phyloP scores from a whole-genome alignment of 2,888 invertebrate genomes.

The Epirrhoe alternata region DNA sequence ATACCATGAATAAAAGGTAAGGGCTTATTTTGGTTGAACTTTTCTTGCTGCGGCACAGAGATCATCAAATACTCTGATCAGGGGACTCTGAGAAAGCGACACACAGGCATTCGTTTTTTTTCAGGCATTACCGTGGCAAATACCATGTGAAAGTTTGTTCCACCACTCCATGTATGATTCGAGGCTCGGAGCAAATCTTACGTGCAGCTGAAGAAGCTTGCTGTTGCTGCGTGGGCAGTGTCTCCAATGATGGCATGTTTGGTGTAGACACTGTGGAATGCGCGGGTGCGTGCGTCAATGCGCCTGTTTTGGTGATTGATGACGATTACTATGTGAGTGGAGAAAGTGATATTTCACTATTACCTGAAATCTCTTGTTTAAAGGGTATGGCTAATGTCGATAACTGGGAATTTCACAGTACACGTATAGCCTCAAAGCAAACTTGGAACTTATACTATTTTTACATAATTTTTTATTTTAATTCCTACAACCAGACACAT shows the following conservation, averaged over 20 bases:
- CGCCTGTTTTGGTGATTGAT: slow-evolving; percentile 69
- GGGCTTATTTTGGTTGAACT: background rate
- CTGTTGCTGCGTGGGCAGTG: slow-evolving; percentile 59
- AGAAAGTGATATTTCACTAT: no score
- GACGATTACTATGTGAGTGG: slow-evolving; percentile 79
- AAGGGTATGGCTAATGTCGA: no score
- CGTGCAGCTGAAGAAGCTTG: slow-evolving; percentile 63
- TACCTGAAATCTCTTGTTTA: no score
- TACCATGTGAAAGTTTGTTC: slow-evolving; percentile 73
- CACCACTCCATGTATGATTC: slow-evolving; percentile 76
- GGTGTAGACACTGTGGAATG: slow-evolving; percentile 74
- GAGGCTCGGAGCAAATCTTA: slow-evolving; percentile 67
- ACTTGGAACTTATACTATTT: no score
- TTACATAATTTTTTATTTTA: no score
- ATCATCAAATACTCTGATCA: background rate
- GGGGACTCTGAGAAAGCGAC: background rate
- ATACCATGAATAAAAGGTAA: slow-evolving; percentile 72
- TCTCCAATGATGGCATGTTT: slow-evolving; percentile 68
- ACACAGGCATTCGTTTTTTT: slow-evolving; percentile 24
- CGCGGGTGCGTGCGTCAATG: slow-evolving; percentile 75
- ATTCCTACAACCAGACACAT: no score
- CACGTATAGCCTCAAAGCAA: no score
- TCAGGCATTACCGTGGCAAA: slow-evolving; percentile 66
- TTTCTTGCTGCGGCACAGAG: background rate
- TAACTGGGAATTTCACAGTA: no score